Percentiles rank a stretch among this genome's conserved stretches.
phyloP scores from a whole-genome alignment of 2,797 vertebrate species.

The Platalea minor region DNA sequence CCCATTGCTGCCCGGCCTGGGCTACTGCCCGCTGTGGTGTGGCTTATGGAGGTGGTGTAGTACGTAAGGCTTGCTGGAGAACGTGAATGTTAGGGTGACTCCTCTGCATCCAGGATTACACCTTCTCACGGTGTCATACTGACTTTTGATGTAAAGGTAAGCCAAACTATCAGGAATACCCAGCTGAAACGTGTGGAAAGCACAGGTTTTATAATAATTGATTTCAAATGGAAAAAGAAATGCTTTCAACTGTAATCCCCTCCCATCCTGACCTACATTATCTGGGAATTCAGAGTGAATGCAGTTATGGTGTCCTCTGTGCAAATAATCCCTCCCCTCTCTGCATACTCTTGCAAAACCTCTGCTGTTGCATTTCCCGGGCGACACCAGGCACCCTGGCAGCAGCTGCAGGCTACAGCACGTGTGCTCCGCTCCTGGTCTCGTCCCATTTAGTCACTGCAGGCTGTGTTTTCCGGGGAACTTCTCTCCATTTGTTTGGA shows the following conservation, averaged over 20 bases:
- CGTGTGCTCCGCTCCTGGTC: rapidly evolving
- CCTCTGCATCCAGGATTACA: neutral
- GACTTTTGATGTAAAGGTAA: neutral
- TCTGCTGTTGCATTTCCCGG: neutral
- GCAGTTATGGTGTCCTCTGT: neutral
- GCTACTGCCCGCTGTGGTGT: rapidly evolving
- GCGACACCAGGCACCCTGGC: neutral
- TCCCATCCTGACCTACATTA: neutral
- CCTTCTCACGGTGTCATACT: neutral
- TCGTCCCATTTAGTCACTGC: neutral
- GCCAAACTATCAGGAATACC: neutral
- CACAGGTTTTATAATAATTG: neutral
- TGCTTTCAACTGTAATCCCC: neutral
- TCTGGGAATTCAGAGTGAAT: neutral
- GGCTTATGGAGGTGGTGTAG: rapidly evolving
- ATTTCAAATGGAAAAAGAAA: neutral
- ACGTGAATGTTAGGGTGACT: neutral
- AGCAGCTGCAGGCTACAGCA: neutral
- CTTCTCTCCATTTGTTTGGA: neutral
- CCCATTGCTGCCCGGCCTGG: rapidly evolving
- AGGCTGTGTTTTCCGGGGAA: neutral
- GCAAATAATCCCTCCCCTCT: neutral
- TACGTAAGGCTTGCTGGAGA: neutral
- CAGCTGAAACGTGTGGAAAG: neutral
- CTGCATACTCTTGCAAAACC: neutral